Percentiles rank a stretch among this genome's conserved stretches.
These are phyloP conservation scores for Drosophila obscura DNA, from an alignment of 1,140 invertebrate genomes.

Conservation along the genomic window DNA sequence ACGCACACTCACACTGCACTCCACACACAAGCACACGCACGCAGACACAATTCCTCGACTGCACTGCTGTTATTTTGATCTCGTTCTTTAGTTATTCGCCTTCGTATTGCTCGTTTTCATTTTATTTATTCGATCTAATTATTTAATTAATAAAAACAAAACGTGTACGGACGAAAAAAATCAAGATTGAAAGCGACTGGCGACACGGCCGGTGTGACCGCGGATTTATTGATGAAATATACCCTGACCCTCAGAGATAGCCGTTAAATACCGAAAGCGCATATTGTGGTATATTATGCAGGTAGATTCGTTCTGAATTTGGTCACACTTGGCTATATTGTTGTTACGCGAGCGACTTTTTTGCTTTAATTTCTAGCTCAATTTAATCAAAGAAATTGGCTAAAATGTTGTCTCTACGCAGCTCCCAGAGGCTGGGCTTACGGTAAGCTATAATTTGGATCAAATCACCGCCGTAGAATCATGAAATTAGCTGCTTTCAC, in stretches of 20 bases:
- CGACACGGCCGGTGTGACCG: constrained; percentile 24
- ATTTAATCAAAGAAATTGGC: constrained; percentile 54
- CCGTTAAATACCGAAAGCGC: too few species aligned
- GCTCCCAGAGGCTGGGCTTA: constrained; percentile 36
- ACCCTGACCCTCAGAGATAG: too few species aligned
- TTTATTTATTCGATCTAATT: constrained; percentile 38
- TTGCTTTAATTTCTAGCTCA: constrained; percentile 32
- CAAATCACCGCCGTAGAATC: not conserved
- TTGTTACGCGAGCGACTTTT: constrained; percentile 70
- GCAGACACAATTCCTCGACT: constrained; percentile 38
- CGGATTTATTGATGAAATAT: not conserved
- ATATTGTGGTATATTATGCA: too few species aligned
- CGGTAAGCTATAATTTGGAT: constrained; percentile 16
- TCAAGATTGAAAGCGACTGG: constrained; percentile 40
- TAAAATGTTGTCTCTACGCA: constrained; percentile 55
- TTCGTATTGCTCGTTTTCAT: constrained; percentile 41
- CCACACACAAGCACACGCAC: constrained; percentile 39
- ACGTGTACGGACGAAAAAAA: constrained; percentile 56
- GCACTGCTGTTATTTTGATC: constrained; percentile 34
- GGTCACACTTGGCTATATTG: constrained; percentile 36
- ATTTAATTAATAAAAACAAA: constrained; percentile 65
- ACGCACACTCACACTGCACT: constrained; percentile 22
- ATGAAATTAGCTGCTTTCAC: not conserved
- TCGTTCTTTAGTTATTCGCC: constrained; percentile 46
- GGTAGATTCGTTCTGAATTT: not conserved